phyloP scores from a whole-genome alignment of 2,888 invertebrate genomes.

The Drosophila birchii region DNA sequence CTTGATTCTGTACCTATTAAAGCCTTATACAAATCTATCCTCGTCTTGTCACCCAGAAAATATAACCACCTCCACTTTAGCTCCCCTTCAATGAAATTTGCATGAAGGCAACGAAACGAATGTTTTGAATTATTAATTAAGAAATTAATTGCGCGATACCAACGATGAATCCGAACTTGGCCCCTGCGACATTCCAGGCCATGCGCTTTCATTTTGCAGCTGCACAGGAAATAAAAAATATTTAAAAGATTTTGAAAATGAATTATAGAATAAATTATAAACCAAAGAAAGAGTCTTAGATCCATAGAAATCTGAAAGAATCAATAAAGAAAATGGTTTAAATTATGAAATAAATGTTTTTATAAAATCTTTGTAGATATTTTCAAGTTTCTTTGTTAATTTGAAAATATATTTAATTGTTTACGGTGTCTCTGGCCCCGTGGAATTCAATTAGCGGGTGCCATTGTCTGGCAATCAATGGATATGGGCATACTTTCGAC shows the following conservation, averaged over 20 bases:
- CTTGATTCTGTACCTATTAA: neutral
- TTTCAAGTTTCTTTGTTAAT: neutral
- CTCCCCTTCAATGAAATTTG: slow-evolving; percentile 31
- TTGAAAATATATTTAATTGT: neutral
- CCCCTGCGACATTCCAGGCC: slow-evolving; percentile 54
- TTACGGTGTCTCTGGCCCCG: slow-evolving; percentile 4
- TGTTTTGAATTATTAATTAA: slow-evolving; percentile 64
- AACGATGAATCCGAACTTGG: slow-evolving; percentile 33
- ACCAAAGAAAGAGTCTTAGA: neutral
- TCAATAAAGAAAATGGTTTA: neutral
- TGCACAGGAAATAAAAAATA: slow-evolving; percentile 2
- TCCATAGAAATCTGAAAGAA: neutral
- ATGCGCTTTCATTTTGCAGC: slow-evolving; percentile 44
- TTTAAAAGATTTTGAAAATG: neutral
- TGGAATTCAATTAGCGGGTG: slow-evolving; percentile 58
- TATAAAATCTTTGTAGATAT: neutral
- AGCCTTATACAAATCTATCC: slow-evolving; percentile 17
- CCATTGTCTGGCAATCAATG: slow-evolving; percentile 45
- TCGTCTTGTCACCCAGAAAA: slow-evolving; percentile 32
- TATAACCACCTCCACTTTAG: neutral
- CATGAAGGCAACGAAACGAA: slow-evolving; percentile 42
- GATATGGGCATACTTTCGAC: slow-evolving; percentile 8
- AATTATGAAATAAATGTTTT: neutral
- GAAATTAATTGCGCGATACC: slow-evolving; percentile 53
- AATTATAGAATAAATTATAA: neutral